Conservation (phyloP, 2,888 invertebrate species). For the Drosophila koepferae region DNA sequence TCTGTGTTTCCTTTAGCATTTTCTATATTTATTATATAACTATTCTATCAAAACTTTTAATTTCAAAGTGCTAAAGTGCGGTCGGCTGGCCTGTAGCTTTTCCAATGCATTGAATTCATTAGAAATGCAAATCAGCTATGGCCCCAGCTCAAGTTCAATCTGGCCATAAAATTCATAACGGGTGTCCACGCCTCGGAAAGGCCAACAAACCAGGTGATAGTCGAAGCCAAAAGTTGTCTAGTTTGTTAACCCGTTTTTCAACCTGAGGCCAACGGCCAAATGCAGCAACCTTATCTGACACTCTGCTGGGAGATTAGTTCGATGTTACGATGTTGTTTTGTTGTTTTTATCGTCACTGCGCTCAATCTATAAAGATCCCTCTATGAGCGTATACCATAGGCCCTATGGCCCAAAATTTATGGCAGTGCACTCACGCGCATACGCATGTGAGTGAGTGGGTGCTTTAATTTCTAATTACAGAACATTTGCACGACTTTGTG, state of each 20-base stretch:
- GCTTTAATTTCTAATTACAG: constrained; percentile 73
- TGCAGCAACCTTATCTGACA: constrained; percentile 28
- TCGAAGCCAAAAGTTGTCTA: constrained; percentile 51
- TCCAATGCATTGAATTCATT: constrained; percentile 62
- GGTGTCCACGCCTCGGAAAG: constrained; percentile 54
- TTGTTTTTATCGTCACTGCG: constrained; percentile 45
- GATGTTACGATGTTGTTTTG: constrained; percentile 29
- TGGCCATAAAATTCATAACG: constrained; percentile 66
- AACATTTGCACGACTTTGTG: constrained; percentile 9
- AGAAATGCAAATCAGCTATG: constrained; percentile 68
- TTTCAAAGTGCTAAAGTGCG: constrained; percentile 12
- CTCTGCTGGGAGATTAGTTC: constrained; percentile 25
- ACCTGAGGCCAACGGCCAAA: constrained; percentile 52
- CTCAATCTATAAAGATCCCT: constrained; percentile 13
- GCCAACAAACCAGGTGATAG: constrained; percentile 64
- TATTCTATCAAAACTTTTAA: background rate
- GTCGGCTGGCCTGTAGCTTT: constrained; percentile 35
- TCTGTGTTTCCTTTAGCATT: too few species aligned
- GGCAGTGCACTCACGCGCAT: constrained; percentile 7
- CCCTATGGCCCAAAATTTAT: constrained; percentile 52
- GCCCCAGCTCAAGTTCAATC: constrained; percentile 74
- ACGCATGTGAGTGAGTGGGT: constrained; percentile 28
- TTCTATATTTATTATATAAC: background rate
- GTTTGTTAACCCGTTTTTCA: constrained; percentile 57
- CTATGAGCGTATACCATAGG: constrained; percentile 39